Percentiles rank a stretch among this genome's conserved stretches.
Conservation (phyloP, 2,888 invertebrate genomes). For the Schizotus pectinicornis region DNA sequence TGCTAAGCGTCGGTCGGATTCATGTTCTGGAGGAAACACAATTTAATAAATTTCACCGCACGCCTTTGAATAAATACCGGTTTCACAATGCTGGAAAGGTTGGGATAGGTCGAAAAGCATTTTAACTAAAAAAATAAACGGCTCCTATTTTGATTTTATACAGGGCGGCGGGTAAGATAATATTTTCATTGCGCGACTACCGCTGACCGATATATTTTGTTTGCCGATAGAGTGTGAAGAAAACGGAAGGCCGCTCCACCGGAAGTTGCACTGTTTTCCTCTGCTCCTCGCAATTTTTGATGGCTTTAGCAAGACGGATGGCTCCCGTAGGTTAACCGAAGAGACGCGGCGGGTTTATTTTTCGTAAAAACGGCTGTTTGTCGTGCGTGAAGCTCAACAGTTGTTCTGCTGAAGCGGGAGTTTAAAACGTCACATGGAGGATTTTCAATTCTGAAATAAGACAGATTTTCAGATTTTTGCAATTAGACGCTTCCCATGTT, state of each 20-base stretch:
- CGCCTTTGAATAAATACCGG: slow-evolving; percentile 3
- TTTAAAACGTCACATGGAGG: too few relatives aligned
- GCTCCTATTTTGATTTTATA: slow-evolving; percentile 44
- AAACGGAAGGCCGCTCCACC: slow-evolving; percentile 26
- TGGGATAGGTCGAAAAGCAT: slow-evolving; percentile 42
- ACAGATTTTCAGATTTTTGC: too few relatives aligned
- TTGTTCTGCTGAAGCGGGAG: too few relatives aligned
- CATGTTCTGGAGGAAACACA: too few relatives aligned
- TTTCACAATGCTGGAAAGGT: slow-evolving; percentile 9
- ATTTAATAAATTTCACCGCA: slow-evolving; percentile 36
- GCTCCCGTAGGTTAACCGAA: slow-evolving; percentile 4
- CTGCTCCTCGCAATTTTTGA: slow-evolving; percentile 12
- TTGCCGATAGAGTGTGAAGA: slow-evolving; percentile 33
- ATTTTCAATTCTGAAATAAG: too few relatives aligned
- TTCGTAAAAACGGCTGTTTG: not conserved
- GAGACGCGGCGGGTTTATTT: not conserved
- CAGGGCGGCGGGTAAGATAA: slow-evolving; percentile 37
- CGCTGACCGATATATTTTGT: slow-evolving; percentile 40
- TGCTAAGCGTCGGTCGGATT: too few relatives aligned
- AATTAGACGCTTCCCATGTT: too few relatives aligned
- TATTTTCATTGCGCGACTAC: slow-evolving; percentile 36
- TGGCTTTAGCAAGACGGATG: slow-evolving; percentile 8
- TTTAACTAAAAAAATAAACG: slow-evolving; percentile 47
- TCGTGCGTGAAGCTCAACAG: too few relatives aligned
- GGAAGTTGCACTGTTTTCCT: slow-evolving; percentile 33